Base-by-base conservation (phyloP, 1,140 invertebrate species). In the Mylabris phalerata region DNA sequence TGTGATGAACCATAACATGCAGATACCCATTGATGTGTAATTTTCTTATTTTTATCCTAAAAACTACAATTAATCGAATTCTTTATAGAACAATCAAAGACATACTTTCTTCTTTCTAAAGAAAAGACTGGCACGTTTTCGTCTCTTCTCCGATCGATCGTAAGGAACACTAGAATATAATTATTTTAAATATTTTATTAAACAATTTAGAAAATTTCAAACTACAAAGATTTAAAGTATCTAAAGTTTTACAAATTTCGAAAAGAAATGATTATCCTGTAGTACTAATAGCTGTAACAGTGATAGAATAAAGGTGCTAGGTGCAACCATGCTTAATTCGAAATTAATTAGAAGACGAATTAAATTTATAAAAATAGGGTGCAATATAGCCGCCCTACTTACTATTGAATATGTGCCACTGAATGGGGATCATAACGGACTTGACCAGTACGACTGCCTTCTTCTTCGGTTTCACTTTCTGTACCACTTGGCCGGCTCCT, bases 91-190 rank as follows among this genome's bases (percentile, higher is more conserved):
- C 5, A 25, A 62, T 49, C 48, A 42, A 50, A 55, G 45, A 67
- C 64, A 67, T 73, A 84, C 84, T 77, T 93, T 93, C 73, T 92
- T 91, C 75, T 90, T 93, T 59, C 90, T 84, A 69, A 93, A 94
- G 79, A 94, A 93, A 45, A 93, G 76, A 55, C 90, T 93, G 42
- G 90, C 90, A 47, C 91, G 79, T 76, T 93, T 94, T 60, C 89
- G 81, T 70, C 89, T 77, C 72, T 94, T 94, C 67, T 89, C 88
- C 40, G 87, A 83, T 68, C 85, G 83, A 69, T 90, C 88, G 65
- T 87, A 90, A n/a, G 80, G 82, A 72, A 80, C 81, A 73, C 79
- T 85, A 72, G 62, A 72, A 55, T 44, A 48, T 9, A 3, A 44
- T 25, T 24, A 44, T 9, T 2, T 40, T 27, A 39, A 47, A 10